These are phyloP conservation scores for Lathronympha strigana DNA, from an alignment of 2,888 invertebrate species.

Conservation along the genomic window DNA sequence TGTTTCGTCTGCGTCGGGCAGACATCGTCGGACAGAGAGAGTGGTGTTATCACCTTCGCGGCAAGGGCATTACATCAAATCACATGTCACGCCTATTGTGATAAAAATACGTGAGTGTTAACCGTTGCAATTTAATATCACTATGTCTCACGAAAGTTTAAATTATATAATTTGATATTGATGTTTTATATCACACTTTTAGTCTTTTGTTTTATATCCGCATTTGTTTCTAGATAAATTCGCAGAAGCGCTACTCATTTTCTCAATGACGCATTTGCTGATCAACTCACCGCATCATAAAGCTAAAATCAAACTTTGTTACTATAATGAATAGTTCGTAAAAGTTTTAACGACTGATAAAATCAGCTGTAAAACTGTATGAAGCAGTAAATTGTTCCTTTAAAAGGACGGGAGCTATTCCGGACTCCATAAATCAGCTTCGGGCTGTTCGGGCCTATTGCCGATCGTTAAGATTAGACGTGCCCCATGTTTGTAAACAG, in stretches of 20 bases:
- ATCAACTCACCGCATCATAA: conserved; percentile 8
- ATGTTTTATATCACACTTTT: background rate
- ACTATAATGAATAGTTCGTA: conserved; percentile 71
- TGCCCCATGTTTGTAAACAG: conserved; percentile 40
- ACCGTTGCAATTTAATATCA: no score
- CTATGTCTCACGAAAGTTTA: no score
- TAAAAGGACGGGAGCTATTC: conserved; percentile 78
- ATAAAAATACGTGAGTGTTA: no score
- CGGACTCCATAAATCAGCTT: conserved; percentile 75
- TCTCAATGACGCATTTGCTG: background rate
- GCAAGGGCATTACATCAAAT: no score
- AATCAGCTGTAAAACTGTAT: conserved; percentile 81
- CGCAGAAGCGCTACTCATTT: background rate
- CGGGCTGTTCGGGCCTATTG: conserved; percentile 65
- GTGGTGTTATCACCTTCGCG: no score
- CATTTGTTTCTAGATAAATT: background rate
- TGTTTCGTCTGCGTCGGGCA: no score
- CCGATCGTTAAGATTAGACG: conserved; percentile 72
- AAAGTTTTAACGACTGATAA: conserved; percentile 79
- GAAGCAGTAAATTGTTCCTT: conserved; percentile 70
- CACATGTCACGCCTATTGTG: no score
- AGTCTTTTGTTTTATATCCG: background rate
- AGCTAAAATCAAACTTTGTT: conserved; percentile 33
- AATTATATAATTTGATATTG: no score
- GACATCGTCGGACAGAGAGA: no score